Percentiles rank a stretch among this genome's conserved stretches.
These are phyloP conservation scores for Corvus moneduloides DNA, from an alignment of 2,113 vertebrate genomes.

Conservation along the genomic window DNA sequence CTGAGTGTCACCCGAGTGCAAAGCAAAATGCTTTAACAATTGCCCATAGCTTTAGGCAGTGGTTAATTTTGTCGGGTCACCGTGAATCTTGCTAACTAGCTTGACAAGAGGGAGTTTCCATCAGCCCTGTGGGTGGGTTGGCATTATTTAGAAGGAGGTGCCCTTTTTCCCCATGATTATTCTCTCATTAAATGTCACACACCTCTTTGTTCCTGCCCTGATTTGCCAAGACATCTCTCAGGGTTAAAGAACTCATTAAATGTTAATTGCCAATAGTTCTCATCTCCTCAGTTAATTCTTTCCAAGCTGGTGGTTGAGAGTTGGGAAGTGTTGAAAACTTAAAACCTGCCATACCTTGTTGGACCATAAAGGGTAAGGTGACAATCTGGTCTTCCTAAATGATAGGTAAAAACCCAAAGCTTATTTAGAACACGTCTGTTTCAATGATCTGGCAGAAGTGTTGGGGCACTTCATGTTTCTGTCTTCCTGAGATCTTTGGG, in stretches of 20 bases:
- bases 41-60: neutral
- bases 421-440: fast-evolving
- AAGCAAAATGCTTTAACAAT: neutral
- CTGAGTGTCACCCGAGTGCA: neutral
- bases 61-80: neutral
- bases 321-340: neutral
- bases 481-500: neutral
- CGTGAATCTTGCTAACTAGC: neutral
- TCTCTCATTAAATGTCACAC: neutral
- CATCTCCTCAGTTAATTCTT: neutral
- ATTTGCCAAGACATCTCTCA: neutral
- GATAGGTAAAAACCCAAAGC: fast-evolving
- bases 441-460: neutral
- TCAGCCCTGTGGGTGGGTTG: neutral
- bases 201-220: neutral
- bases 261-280: neutral
- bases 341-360: neutral
- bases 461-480: neutral
- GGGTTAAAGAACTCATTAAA: neutral
- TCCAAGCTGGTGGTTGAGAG: neutral
- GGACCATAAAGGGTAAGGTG: neutral
- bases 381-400: neutral
- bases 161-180: fast-evolving
- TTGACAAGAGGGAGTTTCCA: neutral
- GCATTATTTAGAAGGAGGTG: neutral